Conservation (phyloP, 2,113 vertebrate genomes). For the Cricetomys ansorgei region DNA sequence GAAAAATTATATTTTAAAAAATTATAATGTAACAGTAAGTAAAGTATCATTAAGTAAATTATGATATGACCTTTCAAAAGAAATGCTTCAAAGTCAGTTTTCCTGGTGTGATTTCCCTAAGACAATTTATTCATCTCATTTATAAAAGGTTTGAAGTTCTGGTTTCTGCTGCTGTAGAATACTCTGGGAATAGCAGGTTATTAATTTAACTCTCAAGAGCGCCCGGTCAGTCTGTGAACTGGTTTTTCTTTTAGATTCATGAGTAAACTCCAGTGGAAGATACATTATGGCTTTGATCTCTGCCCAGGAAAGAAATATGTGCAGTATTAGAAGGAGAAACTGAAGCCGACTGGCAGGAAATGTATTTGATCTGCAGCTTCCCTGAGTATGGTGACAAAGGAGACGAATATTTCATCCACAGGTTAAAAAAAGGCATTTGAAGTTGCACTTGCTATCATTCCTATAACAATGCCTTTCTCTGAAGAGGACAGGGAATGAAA, state of each 20-base stretch:
- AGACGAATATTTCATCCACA: conserved; percentile 5
- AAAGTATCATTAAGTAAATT: not conserved
- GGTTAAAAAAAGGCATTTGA: not conserved
- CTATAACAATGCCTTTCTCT: not conserved
- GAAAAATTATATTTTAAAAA: not conserved
- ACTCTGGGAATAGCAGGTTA: not conserved
- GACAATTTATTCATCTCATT: not conserved
- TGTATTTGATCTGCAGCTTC: not conserved
- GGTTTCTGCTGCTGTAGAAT: not conserved
- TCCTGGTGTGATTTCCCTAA: not conserved
- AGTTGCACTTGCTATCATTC: not conserved
- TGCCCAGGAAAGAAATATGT: conserved; percentile 6
- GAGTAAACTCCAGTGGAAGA: not conserved
- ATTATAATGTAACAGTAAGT: not conserved
- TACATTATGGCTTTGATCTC: not conserved
- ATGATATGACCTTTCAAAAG: not conserved
- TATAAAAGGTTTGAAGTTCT: conserved; percentile 1
- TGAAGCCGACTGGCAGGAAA: not conserved
- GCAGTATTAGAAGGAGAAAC: conserved; percentile 2
- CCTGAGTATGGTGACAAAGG: not conserved
- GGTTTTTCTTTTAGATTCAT: not conserved
- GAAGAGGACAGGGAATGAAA: not conserved
- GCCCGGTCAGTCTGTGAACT: not conserved
- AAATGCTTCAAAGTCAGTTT: not conserved
- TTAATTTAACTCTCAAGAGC: not conserved